Evolutionary conservation across 1,140 invertebrate genomes (phyloP).

Genomic region (Drosophila repleta): DNA sequence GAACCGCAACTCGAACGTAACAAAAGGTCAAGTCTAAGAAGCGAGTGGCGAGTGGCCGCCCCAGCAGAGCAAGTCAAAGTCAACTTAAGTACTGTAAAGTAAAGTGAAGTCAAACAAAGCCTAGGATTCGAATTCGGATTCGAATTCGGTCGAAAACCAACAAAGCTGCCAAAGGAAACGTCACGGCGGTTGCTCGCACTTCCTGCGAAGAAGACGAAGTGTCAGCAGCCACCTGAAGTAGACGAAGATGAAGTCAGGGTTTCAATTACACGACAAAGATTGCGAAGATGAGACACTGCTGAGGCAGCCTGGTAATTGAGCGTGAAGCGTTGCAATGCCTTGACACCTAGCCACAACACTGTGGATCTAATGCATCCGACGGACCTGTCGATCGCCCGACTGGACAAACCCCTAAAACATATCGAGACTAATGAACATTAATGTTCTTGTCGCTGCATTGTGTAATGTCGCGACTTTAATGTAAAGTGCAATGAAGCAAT

Average conservation of each 20-base stretch:
- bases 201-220: slow-evolving; percentile 53
- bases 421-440: slow-evolving; percentile 66
- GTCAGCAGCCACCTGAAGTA: slow-evolving; percentile 12
- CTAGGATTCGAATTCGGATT: slow-evolving; percentile 9
- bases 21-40: slow-evolving; percentile 74
- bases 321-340: slow-evolving; percentile 64
- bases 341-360: slow-evolving; percentile 54
- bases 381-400: slow-evolving; percentile 26
- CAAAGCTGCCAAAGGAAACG: slow-evolving; percentile 62
- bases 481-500: slow-evolving; percentile 81
- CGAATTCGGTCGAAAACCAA: slow-evolving; percentile 15
- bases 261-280: slow-evolving; percentile 57
- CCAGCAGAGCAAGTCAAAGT: slow-evolving; percentile 37
- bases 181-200: slow-evolving; percentile 77
- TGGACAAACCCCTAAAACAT: slow-evolving; percentile 41
- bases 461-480: slow-evolving; percentile 81
- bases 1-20: slow-evolving; percentile 64
- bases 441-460: slow-evolving; percentile 58
- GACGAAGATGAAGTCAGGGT: slow-evolving; percentile 30
- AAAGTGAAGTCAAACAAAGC: slow-evolving; percentile 27
- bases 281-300: slow-evolving; percentile 24
- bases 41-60: slow-evolving; percentile 38
- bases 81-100: slow-evolving; percentile 42
- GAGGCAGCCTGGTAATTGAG: slow-evolving; percentile 55
- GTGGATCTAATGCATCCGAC: slow-evolving; percentile 31